Base-by-base conservation (phyloP, 2,797 vertebrate genomes). In the Agapornis canus region DNA sequence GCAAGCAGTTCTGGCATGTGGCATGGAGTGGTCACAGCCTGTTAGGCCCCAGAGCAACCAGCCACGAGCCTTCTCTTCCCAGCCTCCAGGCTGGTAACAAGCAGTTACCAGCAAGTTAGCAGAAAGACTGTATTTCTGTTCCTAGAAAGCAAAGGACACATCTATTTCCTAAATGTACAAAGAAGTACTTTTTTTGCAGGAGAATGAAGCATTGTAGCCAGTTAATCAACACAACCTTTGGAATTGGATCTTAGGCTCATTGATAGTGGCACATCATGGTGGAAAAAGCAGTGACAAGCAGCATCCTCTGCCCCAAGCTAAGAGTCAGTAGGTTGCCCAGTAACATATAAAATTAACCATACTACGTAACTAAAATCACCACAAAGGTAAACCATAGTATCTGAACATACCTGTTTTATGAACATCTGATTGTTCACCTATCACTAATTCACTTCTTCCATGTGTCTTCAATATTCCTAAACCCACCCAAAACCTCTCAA, bases 181-280 rank as follows among this genome's bases (percentile, higher is more conserved):
- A 13, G 7, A 29, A 45, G 26, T 23, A 9, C 9, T 65, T 68
- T 56, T 39, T 39, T 27, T 47, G 31, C 45, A 57, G 69, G 21
- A 61, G 1, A 1, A 13, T 47, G 9, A 8, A 78, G 35, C 6
- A 3, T 2, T 77, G 29, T 0, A 1, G 22, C 22, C 35, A 47
- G 42, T 20, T 23, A 9, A 22, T 5, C 23, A 51, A 5, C 12
- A 11, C 9, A 47, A 26, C n/a, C 49, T 43, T 40, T 48, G 48
- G 29, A 49, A 80, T 40, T 1, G 0, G 31, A n/a, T 37, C 11
- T 16, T 42, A 6, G 21, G 7, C 13, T 17, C 42, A 6, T 0
- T 29, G 60, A 27, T 3, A 2, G 18, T 7, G 11, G 37, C 25
- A 68, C 9, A 5, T 25, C 2, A 0, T 11, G 14, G 31, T 57